Percentiles rank a stretch among this genome's conserved stretches.
These are phyloP conservation scores for Hippoglossus hippoglossus DNA, from an alignment of 2,797 vertebrate genomes.

Conservation along the genomic window DNA sequence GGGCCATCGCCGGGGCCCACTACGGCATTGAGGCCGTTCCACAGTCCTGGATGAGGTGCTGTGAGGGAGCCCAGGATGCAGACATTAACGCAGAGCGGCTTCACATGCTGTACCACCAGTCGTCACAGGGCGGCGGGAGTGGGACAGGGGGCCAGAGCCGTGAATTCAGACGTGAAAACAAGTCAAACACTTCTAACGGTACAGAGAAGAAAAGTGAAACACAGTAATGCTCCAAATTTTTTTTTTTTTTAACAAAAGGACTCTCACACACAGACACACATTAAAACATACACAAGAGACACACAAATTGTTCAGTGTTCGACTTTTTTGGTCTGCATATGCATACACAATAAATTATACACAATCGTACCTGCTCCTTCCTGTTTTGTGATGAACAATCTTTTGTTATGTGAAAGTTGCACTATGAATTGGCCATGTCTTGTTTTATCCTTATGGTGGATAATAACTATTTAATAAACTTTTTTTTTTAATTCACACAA, in stretches of 20 bases:
- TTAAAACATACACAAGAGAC: conserved; percentile 14
- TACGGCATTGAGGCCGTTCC: conserved; percentile 92
- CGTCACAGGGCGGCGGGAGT: conserved; percentile 53
- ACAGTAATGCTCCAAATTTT: conserved; percentile 39
- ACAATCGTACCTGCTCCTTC: conserved; percentile 8
- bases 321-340: conserved; percentile 10
- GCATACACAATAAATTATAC: neutral
- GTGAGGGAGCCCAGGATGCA: conserved; percentile 92
- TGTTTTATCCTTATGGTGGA: conserved; percentile 53
- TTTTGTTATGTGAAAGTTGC: conserved; percentile 51
- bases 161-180: conserved; percentile 27
- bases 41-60: conserved; percentile 90
- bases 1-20: conserved; percentile 96
- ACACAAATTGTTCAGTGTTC: neutral
- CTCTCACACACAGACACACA: conserved; percentile 15
- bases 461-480: conserved; percentile 62
- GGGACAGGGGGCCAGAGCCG: conserved; percentile 44
- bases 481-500: conserved; percentile 33
- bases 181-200: conserved; percentile 52
- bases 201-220: conserved; percentile 56
- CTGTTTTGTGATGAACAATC: conserved; percentile 56
- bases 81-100: conserved; percentile 87
- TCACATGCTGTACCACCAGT: conserved; percentile 87
- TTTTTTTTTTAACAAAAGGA: conserved; percentile 26
- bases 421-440: conserved; percentile 51